These are phyloP conservation scores for Ridgeia piscesae DNA, from an alignment of 1,140 invertebrate genomes.

Conservation along the genomic window DNA sequence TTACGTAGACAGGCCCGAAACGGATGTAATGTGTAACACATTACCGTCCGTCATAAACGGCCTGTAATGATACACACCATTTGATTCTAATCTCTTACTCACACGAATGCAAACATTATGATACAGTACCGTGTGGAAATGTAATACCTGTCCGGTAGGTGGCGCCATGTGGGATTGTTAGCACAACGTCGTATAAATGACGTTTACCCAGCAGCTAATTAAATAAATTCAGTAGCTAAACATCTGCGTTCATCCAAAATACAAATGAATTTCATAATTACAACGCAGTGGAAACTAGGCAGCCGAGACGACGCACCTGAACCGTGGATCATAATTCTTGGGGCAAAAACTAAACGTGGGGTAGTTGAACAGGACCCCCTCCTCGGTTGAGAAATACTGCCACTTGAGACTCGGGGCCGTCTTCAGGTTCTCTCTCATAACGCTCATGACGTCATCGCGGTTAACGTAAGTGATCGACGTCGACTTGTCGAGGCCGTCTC, in stretches of 20 bases:
- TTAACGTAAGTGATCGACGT: background rate
- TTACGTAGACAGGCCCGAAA: too few species aligned
- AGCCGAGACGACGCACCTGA: background rate
- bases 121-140: background rate
- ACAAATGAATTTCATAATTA: too few species aligned
- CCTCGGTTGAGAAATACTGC: constrained; percentile 30
- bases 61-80: background rate
- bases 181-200: background rate
- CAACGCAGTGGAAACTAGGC: background rate
- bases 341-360: constrained; percentile 23
- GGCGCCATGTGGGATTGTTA: background rate
- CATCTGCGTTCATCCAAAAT: too few species aligned
- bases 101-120: background rate
- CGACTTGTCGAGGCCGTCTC: background rate
- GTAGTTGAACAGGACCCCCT: constrained; percentile 24
- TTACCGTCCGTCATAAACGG: too few species aligned
- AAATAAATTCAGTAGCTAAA: too few species aligned
- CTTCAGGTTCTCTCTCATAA: constrained; percentile 26
- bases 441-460: constrained; percentile 10
- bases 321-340: constrained; percentile 27
- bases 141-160: background rate
- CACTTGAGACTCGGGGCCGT: constrained; percentile 25
- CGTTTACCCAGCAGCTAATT: background rate
- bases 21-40: too few species aligned
- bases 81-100: background rate